Evolutionary conservation across 2,113 vertebrate species (phyloP).

Genomic region (Chroicocephalus ridibundus): DNA sequence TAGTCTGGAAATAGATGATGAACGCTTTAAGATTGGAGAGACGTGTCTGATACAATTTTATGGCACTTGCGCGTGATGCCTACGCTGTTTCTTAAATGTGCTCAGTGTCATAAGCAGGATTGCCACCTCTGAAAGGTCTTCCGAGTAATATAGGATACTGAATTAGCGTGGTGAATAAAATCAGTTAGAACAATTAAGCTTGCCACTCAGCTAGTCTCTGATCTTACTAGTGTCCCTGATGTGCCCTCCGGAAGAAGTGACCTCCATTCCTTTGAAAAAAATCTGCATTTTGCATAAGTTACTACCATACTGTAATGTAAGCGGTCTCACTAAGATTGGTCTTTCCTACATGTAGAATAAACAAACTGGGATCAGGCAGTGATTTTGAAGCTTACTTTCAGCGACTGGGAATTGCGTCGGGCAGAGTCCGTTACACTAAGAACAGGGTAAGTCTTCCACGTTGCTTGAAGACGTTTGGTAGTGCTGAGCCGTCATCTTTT

Average conservation of each 20-base stretch:
- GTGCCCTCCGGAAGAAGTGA: background rate
- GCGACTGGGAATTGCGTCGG: slow-evolving; percentile 90
- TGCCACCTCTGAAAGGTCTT: background rate
- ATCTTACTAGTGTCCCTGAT: background rate
- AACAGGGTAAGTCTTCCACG: slow-evolving; percentile 77
- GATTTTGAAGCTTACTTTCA: slow-evolving; percentile 97
- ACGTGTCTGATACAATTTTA: background rate
- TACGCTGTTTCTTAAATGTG: background rate
- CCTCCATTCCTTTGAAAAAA: slow-evolving; percentile 4
- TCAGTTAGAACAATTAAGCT: background rate
- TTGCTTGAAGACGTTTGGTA: background rate
- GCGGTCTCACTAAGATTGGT: background rate
- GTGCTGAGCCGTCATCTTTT: background rate
- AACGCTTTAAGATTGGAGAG: background rate
- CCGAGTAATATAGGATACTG: background rate
- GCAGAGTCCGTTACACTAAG: slow-evolving; percentile 92
- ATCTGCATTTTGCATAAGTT: slow-evolving; percentile 3
- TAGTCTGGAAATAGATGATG: background rate
- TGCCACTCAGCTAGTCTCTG: background rate
- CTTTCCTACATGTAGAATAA: slow-evolving; percentile 80
- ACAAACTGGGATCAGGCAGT: slow-evolving; percentile 94
- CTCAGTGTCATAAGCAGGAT: background rate
- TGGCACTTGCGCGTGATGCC: background rate
- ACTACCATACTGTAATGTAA: background rate
- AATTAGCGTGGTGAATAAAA: background rate